Evolutionary conservation across 2,797 vertebrate genomes (phyloP).

Genomic region (Borostomias antarcticus): DNA sequence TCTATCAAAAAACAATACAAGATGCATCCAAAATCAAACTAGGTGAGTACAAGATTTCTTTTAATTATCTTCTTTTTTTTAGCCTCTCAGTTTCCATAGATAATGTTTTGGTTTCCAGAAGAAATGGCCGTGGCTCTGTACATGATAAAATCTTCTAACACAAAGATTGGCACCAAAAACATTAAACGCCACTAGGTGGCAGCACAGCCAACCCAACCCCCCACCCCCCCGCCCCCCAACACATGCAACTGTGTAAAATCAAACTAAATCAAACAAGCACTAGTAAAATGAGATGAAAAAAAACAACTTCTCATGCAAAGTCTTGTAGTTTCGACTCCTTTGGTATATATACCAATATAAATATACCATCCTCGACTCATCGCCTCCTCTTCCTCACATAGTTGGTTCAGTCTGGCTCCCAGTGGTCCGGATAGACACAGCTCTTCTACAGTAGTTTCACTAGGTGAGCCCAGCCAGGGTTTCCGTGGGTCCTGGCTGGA

Average conservation of each 20-base stretch:
- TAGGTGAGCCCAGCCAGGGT: slow-evolving; percentile 44
- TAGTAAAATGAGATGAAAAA: slow-evolving; percentile 72
- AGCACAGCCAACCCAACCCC: slow-evolving; percentile 52
- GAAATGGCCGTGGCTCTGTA: slow-evolving; percentile 57
- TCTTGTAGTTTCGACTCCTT: slow-evolving; percentile 66
- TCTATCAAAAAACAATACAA: background rate
- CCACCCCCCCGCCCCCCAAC: slow-evolving; percentile 54
- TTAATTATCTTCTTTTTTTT: slow-evolving; percentile 41
- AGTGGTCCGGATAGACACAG: slow-evolving; percentile 55
- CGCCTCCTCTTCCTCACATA: slow-evolving; percentile 37
- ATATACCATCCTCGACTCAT: slow-evolving; percentile 47
- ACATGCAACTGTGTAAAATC: slow-evolving; percentile 67
- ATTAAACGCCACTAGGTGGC: slow-evolving; percentile 67
- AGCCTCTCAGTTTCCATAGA: slow-evolving; percentile 49
- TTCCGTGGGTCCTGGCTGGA: slow-evolving; percentile 47
- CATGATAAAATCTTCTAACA: slow-evolving; percentile 55
- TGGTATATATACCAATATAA: slow-evolving; percentile 61
- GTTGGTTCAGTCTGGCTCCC: slow-evolving; percentile 40
- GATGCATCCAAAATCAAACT: slow-evolving; percentile 65
- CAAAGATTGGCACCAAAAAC: slow-evolving; percentile 63
- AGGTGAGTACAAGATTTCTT: slow-evolving; percentile 56
- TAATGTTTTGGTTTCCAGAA: slow-evolving; percentile 39
- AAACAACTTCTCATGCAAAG: slow-evolving; percentile 72
- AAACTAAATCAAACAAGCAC: slow-evolving; percentile 71
- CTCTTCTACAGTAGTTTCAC: slow-evolving; percentile 43